These are phyloP conservation scores for Stomorhina lunata DNA, from an alignment of 2,888 invertebrate species.

Conservation along the genomic window DNA sequence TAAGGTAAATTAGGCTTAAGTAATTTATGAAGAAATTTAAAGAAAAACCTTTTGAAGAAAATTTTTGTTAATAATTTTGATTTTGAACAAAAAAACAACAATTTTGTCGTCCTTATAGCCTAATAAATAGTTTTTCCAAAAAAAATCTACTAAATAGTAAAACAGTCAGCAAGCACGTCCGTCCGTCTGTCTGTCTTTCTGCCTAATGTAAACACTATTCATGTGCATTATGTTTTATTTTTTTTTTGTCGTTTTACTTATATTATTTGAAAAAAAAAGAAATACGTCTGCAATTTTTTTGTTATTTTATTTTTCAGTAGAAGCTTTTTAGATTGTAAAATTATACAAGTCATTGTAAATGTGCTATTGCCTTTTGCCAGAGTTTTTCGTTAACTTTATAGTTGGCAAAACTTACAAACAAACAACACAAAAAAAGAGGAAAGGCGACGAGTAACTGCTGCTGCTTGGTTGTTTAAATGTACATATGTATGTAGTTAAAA, in stretches of 20 bases:
- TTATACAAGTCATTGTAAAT: slow-evolving; percentile 42
- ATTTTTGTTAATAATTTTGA: too few relatives aligned
- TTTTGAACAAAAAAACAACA: too few relatives aligned
- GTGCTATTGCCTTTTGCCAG: slow-evolving; percentile 4
- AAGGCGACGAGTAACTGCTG: slow-evolving; percentile 5
- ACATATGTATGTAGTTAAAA: too few relatives aligned
- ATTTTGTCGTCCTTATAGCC: too few relatives aligned
- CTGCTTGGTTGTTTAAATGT: too few relatives aligned
- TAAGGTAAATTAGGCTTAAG: too few relatives aligned
- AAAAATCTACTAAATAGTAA: too few relatives aligned
- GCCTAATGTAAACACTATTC: slow-evolving; percentile 16
- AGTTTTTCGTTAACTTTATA: slow-evolving; percentile 37
- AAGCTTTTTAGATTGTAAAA: slow-evolving; percentile 60
- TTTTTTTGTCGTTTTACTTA: slow-evolving; percentile 24
- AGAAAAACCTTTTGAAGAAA: too few relatives aligned
- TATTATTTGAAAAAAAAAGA: slow-evolving; percentile 6
- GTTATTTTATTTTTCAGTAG: slow-evolving; percentile 41
- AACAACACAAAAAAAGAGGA: background rate
- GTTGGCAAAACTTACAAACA: background rate
- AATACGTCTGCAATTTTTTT: slow-evolving; percentile 27
- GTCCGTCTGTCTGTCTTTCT: background rate
- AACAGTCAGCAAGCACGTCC: too few relatives aligned
- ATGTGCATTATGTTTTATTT: slow-evolving; percentile 20
- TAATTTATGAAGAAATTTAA: too few relatives aligned
- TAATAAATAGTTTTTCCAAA: too few relatives aligned